Base-by-base conservation (phyloP, 2,113 vertebrate genomes). In the Ammodytes marinus region DNA sequence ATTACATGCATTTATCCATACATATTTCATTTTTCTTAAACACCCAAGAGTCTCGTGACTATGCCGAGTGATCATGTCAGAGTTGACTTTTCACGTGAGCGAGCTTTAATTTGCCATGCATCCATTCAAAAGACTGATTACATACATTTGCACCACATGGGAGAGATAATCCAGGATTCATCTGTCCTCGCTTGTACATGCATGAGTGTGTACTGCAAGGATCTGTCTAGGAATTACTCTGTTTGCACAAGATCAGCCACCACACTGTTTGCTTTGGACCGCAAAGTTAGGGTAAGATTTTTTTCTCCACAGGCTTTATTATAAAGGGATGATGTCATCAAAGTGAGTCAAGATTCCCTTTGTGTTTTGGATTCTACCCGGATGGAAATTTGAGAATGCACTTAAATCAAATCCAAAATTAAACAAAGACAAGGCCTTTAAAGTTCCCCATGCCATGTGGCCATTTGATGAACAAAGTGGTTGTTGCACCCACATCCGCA, bases 381-480 rank as follows among this genome's bases (percentile, higher is more conserved):
- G 58, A 79, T 57, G 67, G 67, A 80, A 80, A 83, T 82, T 53
- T 80, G 42, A 58, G 49, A 74, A 66, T 17, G 82, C 77, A 79
- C 80, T 77, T 15, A 49, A 59, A 61, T 77, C 3, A 14, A 73
- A 67, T 82, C 54, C 4, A 15, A 74, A 74, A 55, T 77, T 50
- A 75, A 82, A 64, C 50, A 72, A 77, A 69, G 50, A 64, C 53
- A 12, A 61, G 50, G 42, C 42, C 75, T 66, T 79, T 78, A 35
- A 57, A 47, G 67, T 57, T 69, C 43, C 60, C 55, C 15, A 49
- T 4, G 49, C 49, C 47, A 61, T 79, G 53, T 19, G 17, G 43
- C 50, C 19, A 6, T 67, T 82, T 65, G 59, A 82, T 50, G 47
- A 77, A 61, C 76, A 78, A 73, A 69, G 60, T 66, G 46, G 12